Evolutionary conservation across 2,888 invertebrate genomes (phyloP), one percentile per base, ranked within the genome.

Genomic region (Sminthurides aquaticus): DNA sequence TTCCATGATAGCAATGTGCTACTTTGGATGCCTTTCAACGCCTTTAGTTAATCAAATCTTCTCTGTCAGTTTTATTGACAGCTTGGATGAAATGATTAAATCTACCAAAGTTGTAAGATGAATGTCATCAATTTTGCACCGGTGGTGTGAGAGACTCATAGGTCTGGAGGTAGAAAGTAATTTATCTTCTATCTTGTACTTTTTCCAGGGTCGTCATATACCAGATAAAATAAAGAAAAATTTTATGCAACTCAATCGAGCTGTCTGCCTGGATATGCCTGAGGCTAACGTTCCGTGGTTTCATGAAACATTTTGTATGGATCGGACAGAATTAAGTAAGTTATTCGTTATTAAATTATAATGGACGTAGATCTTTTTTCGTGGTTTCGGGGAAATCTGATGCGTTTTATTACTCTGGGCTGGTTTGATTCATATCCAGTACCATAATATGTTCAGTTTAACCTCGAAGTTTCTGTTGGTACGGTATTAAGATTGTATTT

Each of bases 281-380:
- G 82, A 85, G 76, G 78, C 81, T 11, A 82, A 83, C 75, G 80
- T 86, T 5, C 86, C 86, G 0, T 86, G 86, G 86, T 86, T 86
- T 76, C 86, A 86, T 75, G 81, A 84, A 70, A 84, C 84, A 73
- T 85, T 82, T 70, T 79, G 84, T 54, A 79, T 83, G 71, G 81
- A 83, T 57, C 18, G n/a, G n/a, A 15, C 29, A 15, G 57, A 26
- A 28, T 20, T 52, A 20, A 5, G 52, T 52, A 20, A 52, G 52
- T 20, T 15, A 52, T 18, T 43, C 11, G 43, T 43, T 43, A 43
- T 11, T 8, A 8, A 43, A 43, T 43, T 8, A n/a, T n/a, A n/a
- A n/a, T n/a, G n/a, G n/a, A n/a, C n/a, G n/a, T n/a, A n/a, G n/a
- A n/a, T n/a, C n/a, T n/a, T n/a, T n/a, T n/a, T n/a, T n/a, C n/a